These are phyloP conservation scores for Bubo scandiacus DNA, from an alignment of 2,113 vertebrate species.

Conservation along the genomic window DNA sequence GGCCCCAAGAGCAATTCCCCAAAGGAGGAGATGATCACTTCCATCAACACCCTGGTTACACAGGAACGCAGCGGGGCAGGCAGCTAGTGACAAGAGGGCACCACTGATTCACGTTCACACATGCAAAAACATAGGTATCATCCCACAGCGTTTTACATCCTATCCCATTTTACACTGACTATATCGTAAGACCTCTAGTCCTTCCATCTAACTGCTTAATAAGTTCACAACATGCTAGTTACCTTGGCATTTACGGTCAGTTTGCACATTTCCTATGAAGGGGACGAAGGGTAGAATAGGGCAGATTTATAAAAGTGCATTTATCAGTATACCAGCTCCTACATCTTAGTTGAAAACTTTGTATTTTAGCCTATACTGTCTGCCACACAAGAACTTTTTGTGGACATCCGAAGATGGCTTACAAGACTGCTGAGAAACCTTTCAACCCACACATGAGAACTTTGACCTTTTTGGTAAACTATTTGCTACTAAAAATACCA, in stretches of 20 bases:
- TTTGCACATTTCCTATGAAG: background rate
- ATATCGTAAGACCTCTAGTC: fast-evolving
- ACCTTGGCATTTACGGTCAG: background rate
- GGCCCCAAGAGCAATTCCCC: background rate
- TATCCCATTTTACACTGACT: background rate
- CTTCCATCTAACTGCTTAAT: fast-evolving
- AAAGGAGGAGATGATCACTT: background rate
- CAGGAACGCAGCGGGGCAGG: background rate
- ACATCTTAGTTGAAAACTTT: background rate
- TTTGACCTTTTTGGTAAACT: background rate
- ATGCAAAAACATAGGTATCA: background rate
- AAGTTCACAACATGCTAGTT: background rate
- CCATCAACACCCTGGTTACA: background rate
- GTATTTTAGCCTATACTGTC: background rate
- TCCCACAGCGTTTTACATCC: background rate
- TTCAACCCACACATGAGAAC: background rate
- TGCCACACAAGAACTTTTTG: background rate
- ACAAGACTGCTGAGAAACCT: background rate
- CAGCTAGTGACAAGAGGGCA: background rate
- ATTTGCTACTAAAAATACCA: background rate
- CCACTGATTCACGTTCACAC: background rate
- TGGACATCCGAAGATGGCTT: background rate
- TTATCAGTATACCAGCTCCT: background rate
- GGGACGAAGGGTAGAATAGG: background rate
- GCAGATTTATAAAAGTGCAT: background rate